A percentile compares a stretch with the other conserved stretches of the same genome.
phyloP scores from a whole-genome alignment of 2,113 vertebrate genomes.

The Aleadryas rufinucha region DNA sequence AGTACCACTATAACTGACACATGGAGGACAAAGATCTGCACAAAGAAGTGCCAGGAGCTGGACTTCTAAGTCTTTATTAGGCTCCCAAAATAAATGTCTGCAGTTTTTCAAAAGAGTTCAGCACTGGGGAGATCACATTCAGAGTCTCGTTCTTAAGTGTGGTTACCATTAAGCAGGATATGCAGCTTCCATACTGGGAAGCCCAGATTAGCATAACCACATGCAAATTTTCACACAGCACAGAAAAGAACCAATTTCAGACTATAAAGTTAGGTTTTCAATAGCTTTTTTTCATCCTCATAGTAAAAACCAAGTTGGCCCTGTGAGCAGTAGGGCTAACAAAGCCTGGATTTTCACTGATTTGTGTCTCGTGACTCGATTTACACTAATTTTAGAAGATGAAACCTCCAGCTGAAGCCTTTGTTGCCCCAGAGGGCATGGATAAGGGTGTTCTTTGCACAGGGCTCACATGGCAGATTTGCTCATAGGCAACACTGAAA shows the following conservation, averaged over 20 bases:
- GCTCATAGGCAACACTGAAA: neutral
- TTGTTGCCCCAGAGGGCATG: neutral
- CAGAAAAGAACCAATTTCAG: neutral
- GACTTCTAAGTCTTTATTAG: neutral
- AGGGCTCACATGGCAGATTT: neutral
- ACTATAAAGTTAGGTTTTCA: neutral
- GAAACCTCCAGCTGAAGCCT: neutral
- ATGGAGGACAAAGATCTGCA: neutral
- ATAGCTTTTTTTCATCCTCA: constrained; percentile 11
- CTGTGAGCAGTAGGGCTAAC: neutral
- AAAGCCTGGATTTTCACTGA: neutral
- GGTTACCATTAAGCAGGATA: neutral
- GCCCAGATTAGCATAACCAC: constrained; percentile 1
- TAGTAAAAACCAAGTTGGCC: neutral
- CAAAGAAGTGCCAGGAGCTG: neutral
- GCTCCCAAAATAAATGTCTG: neutral
- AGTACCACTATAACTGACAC: neutral
- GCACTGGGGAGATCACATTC: neutral
- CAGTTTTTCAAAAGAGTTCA: neutral
- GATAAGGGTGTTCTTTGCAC: neutral
- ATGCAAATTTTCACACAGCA: constrained; percentile 24
- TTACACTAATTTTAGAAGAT: neutral
- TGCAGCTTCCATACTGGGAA: neutral
- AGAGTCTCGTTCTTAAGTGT: neutral
- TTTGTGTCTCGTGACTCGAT: neutral